Evolutionary conservation across 2,113 vertebrate species (phyloP), one percentile per base, ranked within the genome.

Genomic region (Cyphotilapia sp.): DNA sequence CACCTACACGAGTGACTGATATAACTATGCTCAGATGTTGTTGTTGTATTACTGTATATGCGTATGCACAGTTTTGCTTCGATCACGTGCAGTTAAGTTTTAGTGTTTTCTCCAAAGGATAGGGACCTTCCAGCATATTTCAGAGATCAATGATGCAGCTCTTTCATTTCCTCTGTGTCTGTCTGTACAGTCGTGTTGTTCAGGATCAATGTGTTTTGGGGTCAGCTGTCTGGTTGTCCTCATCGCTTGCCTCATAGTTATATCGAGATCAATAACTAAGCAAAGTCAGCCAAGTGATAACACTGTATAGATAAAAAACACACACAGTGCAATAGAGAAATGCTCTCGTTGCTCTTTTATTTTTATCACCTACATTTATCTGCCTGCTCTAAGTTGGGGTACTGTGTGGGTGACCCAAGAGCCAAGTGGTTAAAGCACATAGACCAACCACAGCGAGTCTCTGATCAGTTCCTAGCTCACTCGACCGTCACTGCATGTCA

Each of bases 111-210:
- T 84, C 33, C 57, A 19, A 10, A 81, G 54, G 81, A 29, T 9
- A 35, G 57, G 74, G 83, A n/a, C 51, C 5, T 88, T 81, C 82
- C 86, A 85, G 38, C 4, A 3, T 17, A 4, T 59, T 82, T 85
- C 76, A 82, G 27, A 80, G 57, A 87, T 93, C 92, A 82, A 90
- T 93, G 80, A 56, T 54, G 13, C 83, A 74, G 53, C 89, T 29
- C 47, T 91, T 91, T 91, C 80, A 91, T 94, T 91, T 93, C 92
- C 91, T 51, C 89, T 83, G 17, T 84, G 49, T 80, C 66, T 22
- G 47, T 49, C 61, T n/a, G 49, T 40, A 19, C 3, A 19, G 51
- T 40, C 2, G 12, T 57, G 63, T 35, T 81, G 49, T 63, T 83
- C 9, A n/a, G 49, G 74, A 88, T 93, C 88, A 85, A 92, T 93